These are phyloP conservation scores for Drosophila erecta DNA, from an alignment of 1,140 invertebrate genomes.

Conservation along the genomic window DNA sequence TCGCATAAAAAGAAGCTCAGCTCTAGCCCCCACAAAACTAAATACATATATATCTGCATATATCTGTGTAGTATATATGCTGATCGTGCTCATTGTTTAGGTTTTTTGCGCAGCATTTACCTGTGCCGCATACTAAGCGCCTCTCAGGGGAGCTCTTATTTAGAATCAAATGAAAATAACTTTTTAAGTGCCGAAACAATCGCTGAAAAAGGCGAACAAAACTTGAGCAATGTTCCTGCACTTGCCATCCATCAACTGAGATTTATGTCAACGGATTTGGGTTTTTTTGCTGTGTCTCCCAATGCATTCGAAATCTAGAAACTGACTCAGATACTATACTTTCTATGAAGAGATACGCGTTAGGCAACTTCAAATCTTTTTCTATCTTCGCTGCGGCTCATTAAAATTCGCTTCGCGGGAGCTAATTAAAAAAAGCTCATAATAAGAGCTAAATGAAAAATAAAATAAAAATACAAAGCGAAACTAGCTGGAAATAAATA, in stretches of 20 bases:
- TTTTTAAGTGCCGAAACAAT: constrained; percentile 48
- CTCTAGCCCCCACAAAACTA: constrained; percentile 23
- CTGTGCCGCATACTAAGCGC: constrained; percentile 63
- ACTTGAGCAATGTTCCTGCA: constrained; percentile 55
- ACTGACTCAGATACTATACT: constrained; percentile 39
- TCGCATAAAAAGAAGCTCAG: constrained; percentile 68
- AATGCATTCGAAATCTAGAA: constrained; percentile 27
- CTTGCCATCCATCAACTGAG: constrained; percentile 56
- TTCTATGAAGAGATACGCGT: constrained; percentile 27
- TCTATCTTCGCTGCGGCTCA: constrained; percentile 46
- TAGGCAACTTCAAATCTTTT: constrained; percentile 11
- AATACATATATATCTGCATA: constrained; percentile 3
- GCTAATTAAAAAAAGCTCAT: constrained; percentile 70
- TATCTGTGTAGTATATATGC: constrained; percentile 34
- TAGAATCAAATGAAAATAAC: constrained; percentile 65
- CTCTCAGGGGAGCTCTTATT: constrained; percentile 31
- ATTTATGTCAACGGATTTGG: constrained; percentile 59
- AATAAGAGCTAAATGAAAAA: constrained; percentile 50
- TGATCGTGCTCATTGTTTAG: constrained; percentile 78
- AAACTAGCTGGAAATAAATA: constrained; percentile 32
- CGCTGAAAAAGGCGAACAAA: constrained; percentile 17
- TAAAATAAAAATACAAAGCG: constrained; percentile 30
- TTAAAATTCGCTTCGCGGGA: constrained; percentile 69
- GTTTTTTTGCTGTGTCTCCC: constrained; percentile 15
- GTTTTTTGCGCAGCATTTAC: constrained; percentile 70